These are phyloP conservation scores for Falco columbarius DNA, from an alignment of 2,797 vertebrate species.

Conservation along the genomic window DNA sequence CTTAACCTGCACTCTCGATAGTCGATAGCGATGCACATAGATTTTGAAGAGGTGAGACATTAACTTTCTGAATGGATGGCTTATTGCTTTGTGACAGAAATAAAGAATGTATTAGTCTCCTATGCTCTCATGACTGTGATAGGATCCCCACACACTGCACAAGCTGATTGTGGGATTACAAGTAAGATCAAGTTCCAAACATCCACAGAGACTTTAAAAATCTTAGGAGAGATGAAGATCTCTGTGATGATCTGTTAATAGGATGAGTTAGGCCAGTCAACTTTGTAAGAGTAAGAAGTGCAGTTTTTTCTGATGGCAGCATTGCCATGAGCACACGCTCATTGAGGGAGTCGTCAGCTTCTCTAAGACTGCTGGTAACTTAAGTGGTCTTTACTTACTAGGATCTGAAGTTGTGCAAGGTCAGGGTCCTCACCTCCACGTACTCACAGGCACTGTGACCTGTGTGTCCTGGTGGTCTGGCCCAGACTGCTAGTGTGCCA, in stretches of 20 bases:
- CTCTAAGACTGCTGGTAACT: not conserved
- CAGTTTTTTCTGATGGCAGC: not conserved
- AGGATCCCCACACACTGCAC: not conserved
- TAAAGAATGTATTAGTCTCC: not conserved
- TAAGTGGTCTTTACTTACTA: not conserved
- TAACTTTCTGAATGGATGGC: not conserved
- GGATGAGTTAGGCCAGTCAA: not conserved
- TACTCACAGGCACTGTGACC: not conserved
- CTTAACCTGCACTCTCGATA: not conserved
- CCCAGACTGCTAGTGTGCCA: not conserved
- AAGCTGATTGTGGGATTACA: not conserved
- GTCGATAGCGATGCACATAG: fast-evolving
- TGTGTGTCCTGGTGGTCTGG: fast-evolving
- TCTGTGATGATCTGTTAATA: not conserved
- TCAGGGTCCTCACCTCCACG: too few relatives aligned
- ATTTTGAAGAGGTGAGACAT: not conserved
- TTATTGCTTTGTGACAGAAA: not conserved
- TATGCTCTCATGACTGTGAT: fast-evolving
- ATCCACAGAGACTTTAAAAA: not conserved
- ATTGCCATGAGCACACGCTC: not conserved
- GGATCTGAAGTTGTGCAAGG: not conserved
- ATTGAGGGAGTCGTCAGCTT: not conserved
- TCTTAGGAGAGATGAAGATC: not conserved
- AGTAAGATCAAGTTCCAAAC: not conserved
- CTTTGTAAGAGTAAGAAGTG: too few relatives aligned